Conservation (phyloP, 2,113 vertebrate genomes). For the Scomber japonicus region DNA sequence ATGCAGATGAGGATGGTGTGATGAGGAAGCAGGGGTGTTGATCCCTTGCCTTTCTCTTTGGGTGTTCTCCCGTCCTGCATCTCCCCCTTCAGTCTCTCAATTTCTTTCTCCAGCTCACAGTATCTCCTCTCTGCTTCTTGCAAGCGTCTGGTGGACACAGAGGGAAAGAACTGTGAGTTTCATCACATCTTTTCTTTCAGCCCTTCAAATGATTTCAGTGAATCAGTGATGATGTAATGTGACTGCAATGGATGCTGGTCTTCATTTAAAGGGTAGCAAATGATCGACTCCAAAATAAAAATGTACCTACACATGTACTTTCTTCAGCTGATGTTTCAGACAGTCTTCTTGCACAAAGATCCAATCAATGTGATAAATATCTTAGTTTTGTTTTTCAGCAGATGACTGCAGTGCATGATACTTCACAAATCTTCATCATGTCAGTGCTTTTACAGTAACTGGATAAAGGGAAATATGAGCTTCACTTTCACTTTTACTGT, state of each 20-base stretch:
- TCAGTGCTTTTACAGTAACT: neutral
- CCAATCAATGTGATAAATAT: neutral
- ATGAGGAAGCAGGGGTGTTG: neutral
- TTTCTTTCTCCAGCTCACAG: conserved; percentile 75
- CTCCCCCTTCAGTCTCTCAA: conserved; percentile 65
- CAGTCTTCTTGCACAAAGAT: neutral
- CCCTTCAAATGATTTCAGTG: neutral
- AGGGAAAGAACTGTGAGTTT: neutral
- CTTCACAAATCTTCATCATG: neutral
- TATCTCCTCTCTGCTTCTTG: conserved; percentile 71
- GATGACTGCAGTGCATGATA: neutral
- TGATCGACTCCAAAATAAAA: neutral
- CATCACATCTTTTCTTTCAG: neutral
- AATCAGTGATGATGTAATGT: neutral
- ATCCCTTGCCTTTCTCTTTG: conserved; percentile 73
- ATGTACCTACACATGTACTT: neutral
- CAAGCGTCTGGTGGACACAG: conserved; percentile 80
- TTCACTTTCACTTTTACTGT: no score
- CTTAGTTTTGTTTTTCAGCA: neutral
- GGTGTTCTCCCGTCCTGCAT: conserved; percentile 59
- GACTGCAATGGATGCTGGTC: neutral
- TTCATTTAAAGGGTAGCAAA: neutral
- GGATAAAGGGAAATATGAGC: neutral
- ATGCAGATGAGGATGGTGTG: neutral
- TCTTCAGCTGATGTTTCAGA: neutral